A percentile compares a stretch with the other conserved stretches of the same genome.
phyloP scores from a whole-genome alignment of 2,113 vertebrate genomes.

The Melanostigma gelatinosum region DNA sequence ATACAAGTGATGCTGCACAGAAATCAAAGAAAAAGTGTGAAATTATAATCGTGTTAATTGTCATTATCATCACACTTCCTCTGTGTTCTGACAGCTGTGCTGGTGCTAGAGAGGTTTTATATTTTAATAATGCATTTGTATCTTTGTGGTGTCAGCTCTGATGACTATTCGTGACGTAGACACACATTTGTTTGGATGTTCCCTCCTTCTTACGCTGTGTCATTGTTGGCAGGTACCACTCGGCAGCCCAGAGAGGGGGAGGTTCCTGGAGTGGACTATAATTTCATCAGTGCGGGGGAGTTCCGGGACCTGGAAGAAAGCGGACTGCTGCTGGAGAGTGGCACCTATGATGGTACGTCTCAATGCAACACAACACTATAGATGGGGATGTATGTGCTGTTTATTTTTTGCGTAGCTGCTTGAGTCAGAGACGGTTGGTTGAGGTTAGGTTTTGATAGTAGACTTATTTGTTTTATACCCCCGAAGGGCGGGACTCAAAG shows the following conservation, averaged over 20 bases:
- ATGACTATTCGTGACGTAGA: conserved; percentile 72
- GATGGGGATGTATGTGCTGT: background rate
- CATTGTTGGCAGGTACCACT: conserved; percentile 90
- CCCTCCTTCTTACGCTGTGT: conserved; percentile 45
- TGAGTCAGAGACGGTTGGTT: no score
- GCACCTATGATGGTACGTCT: conserved; percentile 94
- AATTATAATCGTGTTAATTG: conserved; percentile 54
- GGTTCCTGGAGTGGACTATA: conserved; percentile 98
- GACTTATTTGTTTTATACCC: no score
- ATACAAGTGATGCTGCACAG: conserved; percentile 8
- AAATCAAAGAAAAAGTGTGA: conserved; percentile 23
- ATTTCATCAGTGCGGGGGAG: conserved; percentile 97
- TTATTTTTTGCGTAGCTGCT: background rate
- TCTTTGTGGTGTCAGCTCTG: conserved; percentile 41
- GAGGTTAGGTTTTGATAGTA: no score
- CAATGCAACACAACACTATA: background rate
- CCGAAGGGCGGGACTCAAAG: background rate
- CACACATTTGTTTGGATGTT: conserved; percentile 28
- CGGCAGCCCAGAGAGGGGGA: conserved; percentile 96
- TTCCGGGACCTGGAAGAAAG: conserved; percentile 96
- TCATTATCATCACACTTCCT: conserved; percentile 35
- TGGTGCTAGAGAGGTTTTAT: conserved; percentile 29
- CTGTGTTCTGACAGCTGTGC: conserved; percentile 42
- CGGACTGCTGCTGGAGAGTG: conserved; percentile 95
- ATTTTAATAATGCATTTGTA: conserved; percentile 62